Base-by-base conservation (phyloP, 2,888 invertebrate genomes). In the Fragum sueziense region DNA sequence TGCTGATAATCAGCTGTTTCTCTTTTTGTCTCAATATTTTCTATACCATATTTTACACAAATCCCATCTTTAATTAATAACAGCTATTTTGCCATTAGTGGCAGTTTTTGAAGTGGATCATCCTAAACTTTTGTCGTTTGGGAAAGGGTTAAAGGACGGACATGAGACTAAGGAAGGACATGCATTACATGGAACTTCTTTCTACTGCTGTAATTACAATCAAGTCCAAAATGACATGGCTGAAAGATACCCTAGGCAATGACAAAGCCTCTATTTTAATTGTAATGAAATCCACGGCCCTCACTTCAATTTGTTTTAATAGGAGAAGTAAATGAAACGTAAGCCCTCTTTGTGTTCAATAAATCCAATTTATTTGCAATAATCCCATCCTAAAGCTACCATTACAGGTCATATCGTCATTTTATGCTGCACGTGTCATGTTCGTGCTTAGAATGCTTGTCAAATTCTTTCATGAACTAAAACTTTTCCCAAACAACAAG, bases 321-420 rank as follows among this genome's bases (percentile, higher is more conserved):
- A 41, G 41, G 41, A 41, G 22, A 20, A 65, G 65, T 65, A 65
- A 65, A 65, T 65, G 41, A 65, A 65, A 65, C 41, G 65, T 65
- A 65, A 65, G 65, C 65, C 41, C 25, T 65, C 65, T 65, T 41
- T 65, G 34, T 65, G 65, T 65, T 41, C 65, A 70, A 70, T 57
- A 57, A 70, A 37, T 54, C 70, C 70, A 70, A 54, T 70, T 70
- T 57, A 57, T 52, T 52, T 57, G 54, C 70, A 70, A 52, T 70
- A 70, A 57, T 70, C 54, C 31, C 29, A 22, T 34, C 65, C 65
- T 41, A 65, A 65, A 41, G 65, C 65, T 27, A 20, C 34, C 27
- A 65, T 65, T 65, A 65, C 65, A 65, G 25, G 22, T 33, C 22
- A 70, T 25, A 54, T 31, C 37, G n/a, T 52, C 54, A 33, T 54